Evolutionary conservation across 2,113 vertebrate genomes (phyloP).

Genomic region (Boulengeromyrus knoepffleri): DNA sequence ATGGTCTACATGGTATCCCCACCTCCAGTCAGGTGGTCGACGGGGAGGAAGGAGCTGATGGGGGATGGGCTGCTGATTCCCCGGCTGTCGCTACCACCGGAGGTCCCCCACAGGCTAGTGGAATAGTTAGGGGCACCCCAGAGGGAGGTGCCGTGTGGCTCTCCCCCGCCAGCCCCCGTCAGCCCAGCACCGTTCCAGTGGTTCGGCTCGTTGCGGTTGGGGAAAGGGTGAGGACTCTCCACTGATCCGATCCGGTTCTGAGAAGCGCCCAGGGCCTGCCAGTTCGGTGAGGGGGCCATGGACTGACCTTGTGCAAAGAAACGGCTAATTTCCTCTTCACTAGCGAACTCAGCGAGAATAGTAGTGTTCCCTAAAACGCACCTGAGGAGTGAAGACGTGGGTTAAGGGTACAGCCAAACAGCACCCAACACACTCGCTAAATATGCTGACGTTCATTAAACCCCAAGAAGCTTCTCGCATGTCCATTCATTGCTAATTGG

Average conservation of each 20-base stretch:
- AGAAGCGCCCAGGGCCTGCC: conserved; percentile 88
- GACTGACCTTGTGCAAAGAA: conserved; percentile 99
- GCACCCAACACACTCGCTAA: neutral
- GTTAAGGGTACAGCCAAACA: neutral
- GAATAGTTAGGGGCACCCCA: conserved; percentile 95
- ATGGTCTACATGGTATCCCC: conserved; percentile 87
- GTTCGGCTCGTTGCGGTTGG: conserved; percentile 85
- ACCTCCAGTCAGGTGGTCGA: conserved; percentile 89
- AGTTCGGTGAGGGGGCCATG: conserved; percentile 83
- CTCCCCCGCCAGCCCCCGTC: conserved; percentile 71
- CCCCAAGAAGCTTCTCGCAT: neutral
- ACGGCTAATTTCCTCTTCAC: conserved; percentile 99
- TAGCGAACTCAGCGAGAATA: conserved; percentile 98
- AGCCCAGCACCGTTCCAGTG: conserved; percentile 93
- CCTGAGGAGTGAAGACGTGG: conserved; percentile 56
- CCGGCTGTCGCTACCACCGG: conserved; percentile 75
- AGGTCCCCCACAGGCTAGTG: conserved; percentile 91
- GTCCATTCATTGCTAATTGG: neutral
- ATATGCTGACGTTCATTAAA: neutral
- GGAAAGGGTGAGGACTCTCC: conserved; percentile 86
- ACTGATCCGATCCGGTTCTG: conserved; percentile 81
- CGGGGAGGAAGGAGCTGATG: conserved; percentile 92
- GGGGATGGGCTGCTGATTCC: conserved; percentile 90
- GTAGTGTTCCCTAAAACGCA: conserved; percentile 99
- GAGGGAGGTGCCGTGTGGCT: conserved; percentile 91